phyloP scores from a whole-genome alignment of 2,888 invertebrate species.

The Magallana nippona region DNA sequence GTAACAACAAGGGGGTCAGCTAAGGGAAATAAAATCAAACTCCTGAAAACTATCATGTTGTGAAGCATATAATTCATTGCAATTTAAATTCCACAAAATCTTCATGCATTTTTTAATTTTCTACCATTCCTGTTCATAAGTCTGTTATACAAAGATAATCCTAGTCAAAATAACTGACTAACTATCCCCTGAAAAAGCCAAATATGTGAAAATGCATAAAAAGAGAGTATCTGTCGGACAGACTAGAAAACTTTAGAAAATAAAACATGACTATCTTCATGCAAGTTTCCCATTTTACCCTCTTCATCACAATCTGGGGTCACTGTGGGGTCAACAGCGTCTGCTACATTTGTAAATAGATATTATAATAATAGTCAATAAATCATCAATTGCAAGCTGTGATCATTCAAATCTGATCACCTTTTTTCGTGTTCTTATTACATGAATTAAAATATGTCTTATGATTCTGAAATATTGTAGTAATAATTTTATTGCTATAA shows the following conservation, averaged over 20 bases:
- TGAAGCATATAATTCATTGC: too few relatives aligned
- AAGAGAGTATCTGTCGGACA: neutral
- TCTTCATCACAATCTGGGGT: neutral
- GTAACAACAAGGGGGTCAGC: too few relatives aligned
- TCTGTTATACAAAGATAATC: too few relatives aligned
- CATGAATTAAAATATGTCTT: neutral
- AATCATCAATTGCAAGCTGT: neutral
- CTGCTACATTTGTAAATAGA: neutral
- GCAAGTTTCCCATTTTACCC: neutral
- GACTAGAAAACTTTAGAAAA: neutral
- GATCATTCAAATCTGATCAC: too few relatives aligned
- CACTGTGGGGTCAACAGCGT: neutral
- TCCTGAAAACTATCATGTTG: too few relatives aligned
- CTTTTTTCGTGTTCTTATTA: neutral
- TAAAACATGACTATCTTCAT: conserved; percentile 3
- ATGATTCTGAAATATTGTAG: neutral
- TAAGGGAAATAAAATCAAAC: too few relatives aligned
- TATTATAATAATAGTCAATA: neutral
- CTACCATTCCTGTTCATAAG: too few relatives aligned
- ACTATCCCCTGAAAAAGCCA: neutral
- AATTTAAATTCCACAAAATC: too few relatives aligned
- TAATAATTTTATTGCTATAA: too few relatives aligned
- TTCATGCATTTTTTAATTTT: too few relatives aligned
- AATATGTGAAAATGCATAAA: too few relatives aligned
- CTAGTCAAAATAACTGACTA: too few relatives aligned